A percentile compares a stretch with the other conserved stretches of the same genome.
phyloP scores from a whole-genome alignment of 2,113 vertebrate genomes.

The Pelobates fuscus region DNA sequence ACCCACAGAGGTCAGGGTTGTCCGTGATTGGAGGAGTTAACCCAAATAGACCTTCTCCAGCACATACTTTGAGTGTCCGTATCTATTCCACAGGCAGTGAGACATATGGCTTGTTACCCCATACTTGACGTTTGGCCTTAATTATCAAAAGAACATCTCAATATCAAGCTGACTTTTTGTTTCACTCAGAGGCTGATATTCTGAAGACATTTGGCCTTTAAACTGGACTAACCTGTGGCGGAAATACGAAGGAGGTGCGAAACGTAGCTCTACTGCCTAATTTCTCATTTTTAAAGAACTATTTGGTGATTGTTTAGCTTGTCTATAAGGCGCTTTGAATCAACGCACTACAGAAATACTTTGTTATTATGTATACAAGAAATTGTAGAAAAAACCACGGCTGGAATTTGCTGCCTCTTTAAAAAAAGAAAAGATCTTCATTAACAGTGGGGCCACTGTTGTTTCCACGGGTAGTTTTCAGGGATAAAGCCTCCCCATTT shows the following conservation, averaged over 20 bases:
- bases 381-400: constrained; percentile 6
- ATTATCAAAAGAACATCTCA: constrained; percentile 25
- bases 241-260: background rate
- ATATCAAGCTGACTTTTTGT: constrained; percentile 5
- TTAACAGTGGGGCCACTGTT: background rate
- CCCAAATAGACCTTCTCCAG: background rate
- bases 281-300: background rate
- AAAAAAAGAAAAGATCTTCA: background rate
- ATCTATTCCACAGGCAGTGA: constrained; percentile 8
- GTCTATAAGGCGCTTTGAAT: constrained; percentile 33
- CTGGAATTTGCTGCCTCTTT: constrained; percentile 34
- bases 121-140: constrained; percentile 31
- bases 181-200: background rate
- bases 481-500: background rate
- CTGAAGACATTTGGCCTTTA: background rate
- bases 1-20: background rate
- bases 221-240: constrained; percentile 39
- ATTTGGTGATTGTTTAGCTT: constrained; percentile 26
- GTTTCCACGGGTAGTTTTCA: constrained; percentile 13
- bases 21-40: background rate
- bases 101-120: background rate
- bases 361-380: constrained; percentile 24
- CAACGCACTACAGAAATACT: constrained; percentile 46
- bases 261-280: constrained; percentile 14
- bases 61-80: background rate